Evolutionary conservation across 30 jellyfish, hydroid and myxozoan genomes (phyloP).

Genomic region (Hydractinia echinata): DNA sequence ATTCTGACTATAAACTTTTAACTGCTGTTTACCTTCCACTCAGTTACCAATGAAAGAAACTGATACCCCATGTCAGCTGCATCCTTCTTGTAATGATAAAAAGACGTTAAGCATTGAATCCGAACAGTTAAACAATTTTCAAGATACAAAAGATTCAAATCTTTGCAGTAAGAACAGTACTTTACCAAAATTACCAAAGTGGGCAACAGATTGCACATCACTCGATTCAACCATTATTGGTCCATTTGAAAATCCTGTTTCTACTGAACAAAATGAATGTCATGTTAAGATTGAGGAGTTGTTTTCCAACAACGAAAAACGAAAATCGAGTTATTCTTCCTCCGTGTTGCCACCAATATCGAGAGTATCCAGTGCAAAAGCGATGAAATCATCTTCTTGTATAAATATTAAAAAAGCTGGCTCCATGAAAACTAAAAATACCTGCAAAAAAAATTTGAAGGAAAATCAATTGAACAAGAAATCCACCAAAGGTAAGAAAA

Average conservation of each 20-base stretch:
- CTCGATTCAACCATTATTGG: not conserved
- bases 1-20: not conserved
- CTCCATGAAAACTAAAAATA: too few species aligned
- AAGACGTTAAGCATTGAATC: not conserved
- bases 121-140: not conserved
- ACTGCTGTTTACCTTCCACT: not conserved
- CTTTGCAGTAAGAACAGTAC: not conserved
- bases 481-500: too few species aligned
- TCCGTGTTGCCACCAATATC: constrained; percentile 2
- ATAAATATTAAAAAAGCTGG: too few species aligned
- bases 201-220: constrained; percentile 11
- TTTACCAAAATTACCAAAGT: constrained; percentile 28
- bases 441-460: too few species aligned
- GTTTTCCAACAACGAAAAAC: not conserved
- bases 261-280: not conserved
- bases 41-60: not conserved
- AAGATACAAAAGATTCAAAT: not conserved
- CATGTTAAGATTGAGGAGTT: not conserved
- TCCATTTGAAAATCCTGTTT: not conserved
- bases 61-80: too few species aligned
- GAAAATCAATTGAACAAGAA: too few species aligned
- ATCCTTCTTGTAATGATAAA: not conserved
- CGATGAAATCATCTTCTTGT: not conserved
- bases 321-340: not conserved
- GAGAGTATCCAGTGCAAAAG: not conserved